Evolutionary conservation across 2,888 invertebrate species (phyloP).

Genomic region (Malacosoma neustria): DNA sequence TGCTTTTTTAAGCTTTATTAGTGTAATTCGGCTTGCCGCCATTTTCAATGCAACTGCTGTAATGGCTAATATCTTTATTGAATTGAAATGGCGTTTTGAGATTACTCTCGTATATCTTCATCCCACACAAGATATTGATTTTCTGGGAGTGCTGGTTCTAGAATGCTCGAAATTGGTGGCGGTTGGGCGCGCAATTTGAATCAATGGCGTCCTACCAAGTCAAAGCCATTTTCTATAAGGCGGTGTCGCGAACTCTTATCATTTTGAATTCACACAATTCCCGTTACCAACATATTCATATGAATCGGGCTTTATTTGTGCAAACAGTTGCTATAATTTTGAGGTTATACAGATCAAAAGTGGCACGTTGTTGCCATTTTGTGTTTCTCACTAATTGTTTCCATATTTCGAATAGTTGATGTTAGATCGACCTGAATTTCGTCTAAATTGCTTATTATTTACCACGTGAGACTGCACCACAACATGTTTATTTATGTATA

Average conservation of each 20-base stretch:
- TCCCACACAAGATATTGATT: constrained; percentile 25
- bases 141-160: constrained; percentile 14
- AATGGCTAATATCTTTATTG: constrained; percentile 22
- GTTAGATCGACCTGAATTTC: too few species aligned
- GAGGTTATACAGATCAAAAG: not conserved
- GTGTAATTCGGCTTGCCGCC: constrained; percentile 41
- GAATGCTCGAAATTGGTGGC: constrained; percentile 16
- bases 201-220: constrained; percentile 39
- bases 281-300: too few species aligned
- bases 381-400: too few species aligned
- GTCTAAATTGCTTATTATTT: too few species aligned
- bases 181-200: constrained; percentile 53
- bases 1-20: not conserved
- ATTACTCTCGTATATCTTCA: constrained; percentile 1
- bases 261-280: too few species aligned
- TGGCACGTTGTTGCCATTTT: too few species aligned
- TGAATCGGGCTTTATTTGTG: too few species aligned
- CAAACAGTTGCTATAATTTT: too few species aligned
- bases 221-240: not conserved
- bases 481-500: too few species aligned
- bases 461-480: too few species aligned
- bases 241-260: not conserved
- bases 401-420: too few species aligned
- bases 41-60: constrained; percentile 33
- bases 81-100: constrained; percentile 18